A percentile compares a stretch with the other conserved stretches of the same genome.
Conservation (phyloP, 2,888 invertebrate species). For the Mactromeris polynyma region DNA sequence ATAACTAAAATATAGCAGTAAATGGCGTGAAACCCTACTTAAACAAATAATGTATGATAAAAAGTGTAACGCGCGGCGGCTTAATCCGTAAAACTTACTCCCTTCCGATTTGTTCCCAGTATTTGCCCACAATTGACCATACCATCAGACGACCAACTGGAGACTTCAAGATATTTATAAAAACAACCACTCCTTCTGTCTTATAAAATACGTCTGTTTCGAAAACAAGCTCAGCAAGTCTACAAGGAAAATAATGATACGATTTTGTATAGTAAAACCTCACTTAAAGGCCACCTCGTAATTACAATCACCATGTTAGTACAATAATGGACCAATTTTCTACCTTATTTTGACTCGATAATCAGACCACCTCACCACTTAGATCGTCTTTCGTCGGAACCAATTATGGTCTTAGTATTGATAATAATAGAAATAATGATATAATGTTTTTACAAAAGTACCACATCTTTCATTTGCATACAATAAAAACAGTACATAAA, state of each 20-base stretch:
- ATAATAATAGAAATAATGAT: not conserved
- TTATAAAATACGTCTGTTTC: slow-evolving; percentile 61
- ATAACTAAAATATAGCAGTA: too few relatives aligned
- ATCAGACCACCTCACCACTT: too few relatives aligned
- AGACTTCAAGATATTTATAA: slow-evolving; percentile 67
- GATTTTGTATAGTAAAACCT: too few relatives aligned
- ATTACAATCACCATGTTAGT: not conserved
- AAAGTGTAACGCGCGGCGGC: not conserved
- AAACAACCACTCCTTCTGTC: slow-evolving; percentile 66
- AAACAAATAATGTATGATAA: too few relatives aligned
- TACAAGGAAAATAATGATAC: not conserved
- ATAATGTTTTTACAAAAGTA: not conserved
- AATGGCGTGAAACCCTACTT: too few relatives aligned
- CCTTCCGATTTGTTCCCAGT: slow-evolving; percentile 90
- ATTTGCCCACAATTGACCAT: slow-evolving; percentile 74
- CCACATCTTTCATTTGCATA: too few relatives aligned
- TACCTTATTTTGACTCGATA: too few relatives aligned
- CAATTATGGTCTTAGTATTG: not conserved
- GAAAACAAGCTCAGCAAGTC: slow-evolving; percentile 41
- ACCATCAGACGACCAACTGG: slow-evolving; percentile 73
- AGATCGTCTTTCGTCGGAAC: too few relatives aligned
- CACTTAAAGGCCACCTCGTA: too few relatives aligned
- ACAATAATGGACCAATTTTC: too few relatives aligned
- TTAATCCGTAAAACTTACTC: slow-evolving; percentile 47
- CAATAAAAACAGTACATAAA: too few relatives aligned